Evolutionary conservation across 2,113 vertebrate genomes (phyloP), one percentile per base, ranked within the genome.

Genomic region (Scortum barcoo): DNA sequence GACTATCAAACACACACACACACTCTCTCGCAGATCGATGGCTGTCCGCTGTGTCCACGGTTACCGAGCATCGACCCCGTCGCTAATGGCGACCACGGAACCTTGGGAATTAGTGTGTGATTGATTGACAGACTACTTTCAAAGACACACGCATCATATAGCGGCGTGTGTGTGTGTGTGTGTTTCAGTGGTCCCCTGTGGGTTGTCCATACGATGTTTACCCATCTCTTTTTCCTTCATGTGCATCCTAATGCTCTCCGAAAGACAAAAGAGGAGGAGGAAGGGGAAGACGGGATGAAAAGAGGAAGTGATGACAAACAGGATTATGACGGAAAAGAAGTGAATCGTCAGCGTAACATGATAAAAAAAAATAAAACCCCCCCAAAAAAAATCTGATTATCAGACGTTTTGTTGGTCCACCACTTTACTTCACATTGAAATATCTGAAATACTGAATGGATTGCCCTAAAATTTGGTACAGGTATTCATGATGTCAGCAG

Each of bases 1-100:
- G 85, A 88, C 85, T 74, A 91, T 89, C 87, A 90, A 58, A 88
- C 88, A 80, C 86, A 80, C 84, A 86, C 83, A 87, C 78, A 72
- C 86, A 89, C 86, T 28, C 83, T 56, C 67, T 73, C 72, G 54
- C 58, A 71, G 89, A 94, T 94, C 92, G 81, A 94, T 93, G 93
- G 69, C 86, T 88, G 90, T 91, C 90, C 89, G 84, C 92, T 91
- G 87, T 90, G 93, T 93, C 93, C 93, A 93, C 89, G 90, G 91
- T 91, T 92, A 93, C 92, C 66, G 77, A 88, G 91, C 87, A 92
- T 93, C 91, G 88, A 92, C 90, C 93, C 89, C 75, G 88, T 88
- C 90, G 76, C 91, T 93, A 93, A 94, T 94, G 93, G 93, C 78
- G 91, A 93, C 92, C 88, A 90, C 70, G 81, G 91, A 92, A 93